These are phyloP conservation scores for Rhingia rostrata DNA, from an alignment of 2,888 invertebrate genomes.

Conservation along the genomic window DNA sequence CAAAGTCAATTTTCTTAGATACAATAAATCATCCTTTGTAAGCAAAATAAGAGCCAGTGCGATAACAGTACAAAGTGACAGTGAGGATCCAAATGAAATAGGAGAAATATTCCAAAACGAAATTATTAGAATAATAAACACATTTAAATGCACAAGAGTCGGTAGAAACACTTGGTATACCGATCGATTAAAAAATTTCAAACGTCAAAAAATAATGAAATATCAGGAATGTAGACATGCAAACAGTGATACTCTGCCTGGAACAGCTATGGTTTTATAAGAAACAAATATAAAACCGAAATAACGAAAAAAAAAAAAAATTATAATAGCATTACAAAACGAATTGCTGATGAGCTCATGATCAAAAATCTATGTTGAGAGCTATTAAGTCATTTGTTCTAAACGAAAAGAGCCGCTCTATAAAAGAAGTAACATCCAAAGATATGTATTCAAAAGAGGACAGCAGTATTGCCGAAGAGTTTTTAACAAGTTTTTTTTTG, in stretches of 20 bases:
- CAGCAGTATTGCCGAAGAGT: background rate
- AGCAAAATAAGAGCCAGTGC: background rate
- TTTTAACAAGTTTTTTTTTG: slow-evolving; percentile 6
- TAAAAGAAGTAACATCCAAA: too few relatives aligned
- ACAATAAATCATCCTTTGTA: slow-evolving; percentile 6
- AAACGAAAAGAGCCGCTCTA: too few relatives aligned
- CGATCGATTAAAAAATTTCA: background rate
- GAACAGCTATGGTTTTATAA: background rate
- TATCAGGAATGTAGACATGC: background rate
- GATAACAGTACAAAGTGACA: background rate
- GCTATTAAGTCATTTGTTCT: background rate
- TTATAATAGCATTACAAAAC: background rate
- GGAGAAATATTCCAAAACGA: background rate
- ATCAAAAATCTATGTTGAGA: slow-evolving; percentile 18
- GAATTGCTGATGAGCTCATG: background rate
- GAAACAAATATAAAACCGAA: slow-evolving; percentile 2
- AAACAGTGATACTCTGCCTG: background rate
- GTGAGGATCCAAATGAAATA: background rate
- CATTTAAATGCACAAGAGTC: background rate
- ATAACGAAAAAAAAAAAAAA: slow-evolving; percentile 3
- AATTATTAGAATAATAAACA: background rate
- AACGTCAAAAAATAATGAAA: background rate
- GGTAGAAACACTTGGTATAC: background rate
- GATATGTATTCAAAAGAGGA: background rate
- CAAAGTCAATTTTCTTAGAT: background rate